Evolutionary conservation across 2,888 invertebrate species (phyloP).

Genomic region (Lasioglossum marginatum): DNA sequence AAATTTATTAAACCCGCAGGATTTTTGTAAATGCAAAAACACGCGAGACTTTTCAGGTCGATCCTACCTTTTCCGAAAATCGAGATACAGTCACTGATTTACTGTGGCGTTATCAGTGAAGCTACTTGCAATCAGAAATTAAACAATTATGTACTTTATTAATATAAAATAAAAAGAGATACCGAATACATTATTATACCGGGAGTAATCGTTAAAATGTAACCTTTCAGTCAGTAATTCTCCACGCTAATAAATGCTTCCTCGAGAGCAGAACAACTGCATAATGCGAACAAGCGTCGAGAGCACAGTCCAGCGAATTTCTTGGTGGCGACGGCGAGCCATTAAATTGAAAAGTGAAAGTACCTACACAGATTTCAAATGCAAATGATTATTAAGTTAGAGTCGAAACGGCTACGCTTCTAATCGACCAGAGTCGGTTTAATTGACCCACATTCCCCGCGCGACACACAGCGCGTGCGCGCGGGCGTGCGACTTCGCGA

Average conservation of each 20-base stretch:
- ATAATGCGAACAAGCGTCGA: constrained; percentile 6
- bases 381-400: constrained; percentile 46
- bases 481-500: constrained; percentile 3
- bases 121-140: too few species aligned
- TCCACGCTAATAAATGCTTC: not conserved
- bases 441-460: constrained; percentile 50
- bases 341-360: constrained; percentile 37
- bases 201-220: not conserved
- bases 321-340: not conserved
- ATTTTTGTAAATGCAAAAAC: not conserved
- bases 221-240: not conserved
- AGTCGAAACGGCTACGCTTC: constrained; percentile 24
- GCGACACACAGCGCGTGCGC: not conserved
- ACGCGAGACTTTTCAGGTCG: not conserved
- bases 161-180: not conserved
- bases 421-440: constrained; percentile 40
- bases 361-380: constrained; percentile 35
- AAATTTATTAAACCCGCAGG: constrained; percentile 24
- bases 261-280: not conserved
- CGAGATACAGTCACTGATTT: not conserved
- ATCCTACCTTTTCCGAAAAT: not conserved
- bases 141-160: too few species aligned
- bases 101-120: not conserved
- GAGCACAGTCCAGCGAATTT: not conserved
- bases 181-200: not conserved